Evolutionary conservation across 2,113 vertebrate genomes (phyloP).

Genomic region (Numenius arquata): DNA sequence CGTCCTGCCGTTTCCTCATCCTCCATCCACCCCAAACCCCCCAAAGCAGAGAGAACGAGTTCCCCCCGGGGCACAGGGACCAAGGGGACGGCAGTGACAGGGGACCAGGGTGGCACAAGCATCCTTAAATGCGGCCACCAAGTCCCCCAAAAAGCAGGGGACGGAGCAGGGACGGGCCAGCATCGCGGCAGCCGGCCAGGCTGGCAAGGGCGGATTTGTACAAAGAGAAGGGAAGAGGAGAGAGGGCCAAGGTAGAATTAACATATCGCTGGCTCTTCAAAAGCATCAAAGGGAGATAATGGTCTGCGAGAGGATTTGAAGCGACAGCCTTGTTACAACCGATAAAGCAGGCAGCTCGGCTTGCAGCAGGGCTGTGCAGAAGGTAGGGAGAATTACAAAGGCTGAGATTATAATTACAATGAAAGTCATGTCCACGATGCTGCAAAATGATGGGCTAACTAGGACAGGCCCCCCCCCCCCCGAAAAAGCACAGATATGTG

Average conservation of each 20-base stretch:
- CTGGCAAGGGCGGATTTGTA: neutral
- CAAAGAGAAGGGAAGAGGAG: neutral
- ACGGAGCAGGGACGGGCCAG: neutral
- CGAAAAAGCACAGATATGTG: too few relatives aligned
- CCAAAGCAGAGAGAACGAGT: fast-evolving
- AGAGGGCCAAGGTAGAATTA: slow-evolving; percentile 58
- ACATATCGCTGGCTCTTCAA: slow-evolving; percentile 53
- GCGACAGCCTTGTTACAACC: slow-evolving; percentile 30
- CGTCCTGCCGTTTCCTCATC: fast-evolving
- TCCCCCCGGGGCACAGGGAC: neutral
- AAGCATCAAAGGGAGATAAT: slow-evolving; percentile 62
- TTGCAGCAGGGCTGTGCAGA: neutral
- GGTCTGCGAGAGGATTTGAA: slow-evolving; percentile 47
- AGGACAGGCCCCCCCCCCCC: neutral
- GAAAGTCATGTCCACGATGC: slow-evolving; percentile 16
- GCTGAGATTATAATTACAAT: slow-evolving; percentile 16
- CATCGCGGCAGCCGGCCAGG: neutral
- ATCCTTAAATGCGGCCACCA: neutral
- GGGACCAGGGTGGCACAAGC: neutral
- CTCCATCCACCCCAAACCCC: neutral
- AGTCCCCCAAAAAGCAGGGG: neutral
- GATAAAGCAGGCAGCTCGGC: neutral
- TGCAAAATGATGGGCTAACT: neutral
- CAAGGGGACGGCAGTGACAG: neutral
- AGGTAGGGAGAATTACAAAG: slow-evolving; percentile 6